Evolutionary conservation across 1,140 invertebrate genomes (phyloP).

Genomic region (Diabrotica virgifera): DNA sequence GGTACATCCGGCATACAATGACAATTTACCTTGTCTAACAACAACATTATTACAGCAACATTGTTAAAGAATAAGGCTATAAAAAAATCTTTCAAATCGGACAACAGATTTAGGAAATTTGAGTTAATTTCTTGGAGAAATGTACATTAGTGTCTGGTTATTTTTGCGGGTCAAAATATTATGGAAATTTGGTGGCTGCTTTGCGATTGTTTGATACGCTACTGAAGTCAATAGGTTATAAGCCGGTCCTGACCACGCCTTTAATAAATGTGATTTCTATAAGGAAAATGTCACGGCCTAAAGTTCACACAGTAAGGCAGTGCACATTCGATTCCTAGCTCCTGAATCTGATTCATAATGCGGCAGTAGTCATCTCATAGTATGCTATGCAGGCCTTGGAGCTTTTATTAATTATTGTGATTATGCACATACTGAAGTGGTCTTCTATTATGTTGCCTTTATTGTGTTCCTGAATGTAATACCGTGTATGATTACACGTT

Average conservation of each 20-base stretch:
- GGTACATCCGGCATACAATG: no score
- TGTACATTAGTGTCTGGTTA: no score
- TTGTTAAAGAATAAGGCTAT: no score
- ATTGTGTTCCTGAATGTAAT: constrained; percentile 13
- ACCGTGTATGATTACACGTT: constrained; percentile 9
- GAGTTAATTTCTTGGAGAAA: no score
- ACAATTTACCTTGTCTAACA: no score
- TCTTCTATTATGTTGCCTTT: constrained; percentile 16
- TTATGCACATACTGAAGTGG: constrained; percentile 15
- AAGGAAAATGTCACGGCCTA: constrained; percentile 11
- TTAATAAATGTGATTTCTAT: constrained; percentile 13
- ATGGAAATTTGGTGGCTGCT: no score
- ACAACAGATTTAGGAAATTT: no score
- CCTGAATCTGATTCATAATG: constrained; percentile 15
- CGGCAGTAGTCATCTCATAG: constrained; percentile 8
- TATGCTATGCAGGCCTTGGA: constrained; percentile 11
- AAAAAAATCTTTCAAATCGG: no score
- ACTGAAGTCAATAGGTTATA: background rate
- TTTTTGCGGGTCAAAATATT: no score
- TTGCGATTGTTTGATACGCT: no score
- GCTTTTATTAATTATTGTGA: constrained; percentile 13
- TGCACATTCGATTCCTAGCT: background rate
- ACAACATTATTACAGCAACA: no score
- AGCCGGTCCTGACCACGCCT: constrained; percentile 8
- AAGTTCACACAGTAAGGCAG: constrained; percentile 7